Conservation (phyloP, 2,113 vertebrate genomes). For the Protomyctophum bolini region DNA sequence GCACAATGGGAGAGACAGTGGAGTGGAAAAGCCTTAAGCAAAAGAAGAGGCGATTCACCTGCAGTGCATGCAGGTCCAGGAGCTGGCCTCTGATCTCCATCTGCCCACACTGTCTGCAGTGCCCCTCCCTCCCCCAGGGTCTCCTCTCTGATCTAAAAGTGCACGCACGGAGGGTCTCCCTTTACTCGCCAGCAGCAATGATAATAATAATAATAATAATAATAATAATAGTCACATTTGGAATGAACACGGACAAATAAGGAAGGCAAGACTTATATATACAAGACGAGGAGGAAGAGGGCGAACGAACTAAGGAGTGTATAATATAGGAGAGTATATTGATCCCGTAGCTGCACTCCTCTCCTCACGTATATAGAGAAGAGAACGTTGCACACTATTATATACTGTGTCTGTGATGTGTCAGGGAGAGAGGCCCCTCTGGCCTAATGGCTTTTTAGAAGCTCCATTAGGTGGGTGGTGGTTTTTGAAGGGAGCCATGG, state of each 20-base stretch:
- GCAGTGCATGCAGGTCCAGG: slow-evolving; percentile 12
- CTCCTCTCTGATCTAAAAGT: slow-evolving; percentile 44
- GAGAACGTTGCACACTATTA: slow-evolving; percentile 25
- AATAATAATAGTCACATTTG: slow-evolving; percentile 43
- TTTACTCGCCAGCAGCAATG: slow-evolving; percentile 57
- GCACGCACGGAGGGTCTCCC: slow-evolving; percentile 38
- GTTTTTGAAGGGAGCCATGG: slow-evolving; percentile 54
- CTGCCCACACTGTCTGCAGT: slow-evolving; percentile 13
- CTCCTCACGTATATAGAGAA: too few species aligned
- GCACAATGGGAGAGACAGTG: slow-evolving; percentile 8
- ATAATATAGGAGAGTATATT: slow-evolving; percentile 58
- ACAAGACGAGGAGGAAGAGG: slow-evolving; percentile 17
- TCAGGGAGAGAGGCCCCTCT: slow-evolving; percentile 45
- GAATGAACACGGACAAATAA: slow-evolving; percentile 47
- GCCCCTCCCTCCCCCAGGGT: not conserved
- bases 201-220: too few species aligned
- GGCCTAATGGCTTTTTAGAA: slow-evolving; percentile 74
- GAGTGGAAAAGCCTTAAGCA: not conserved
- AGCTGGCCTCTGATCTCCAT: slow-evolving; percentile 12
- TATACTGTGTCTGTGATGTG: slow-evolving; percentile 61
- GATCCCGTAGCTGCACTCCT: slow-evolving; percentile 65
- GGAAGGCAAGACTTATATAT: slow-evolving; percentile 16
- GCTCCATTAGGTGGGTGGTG: slow-evolving; percentile 73
- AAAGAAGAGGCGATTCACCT: slow-evolving; percentile 26
- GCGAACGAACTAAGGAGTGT: too few species aligned